These are phyloP conservation scores for Endomychus coccineus DNA, from an alignment of 2,888 invertebrate species.

Conservation along the genomic window DNA sequence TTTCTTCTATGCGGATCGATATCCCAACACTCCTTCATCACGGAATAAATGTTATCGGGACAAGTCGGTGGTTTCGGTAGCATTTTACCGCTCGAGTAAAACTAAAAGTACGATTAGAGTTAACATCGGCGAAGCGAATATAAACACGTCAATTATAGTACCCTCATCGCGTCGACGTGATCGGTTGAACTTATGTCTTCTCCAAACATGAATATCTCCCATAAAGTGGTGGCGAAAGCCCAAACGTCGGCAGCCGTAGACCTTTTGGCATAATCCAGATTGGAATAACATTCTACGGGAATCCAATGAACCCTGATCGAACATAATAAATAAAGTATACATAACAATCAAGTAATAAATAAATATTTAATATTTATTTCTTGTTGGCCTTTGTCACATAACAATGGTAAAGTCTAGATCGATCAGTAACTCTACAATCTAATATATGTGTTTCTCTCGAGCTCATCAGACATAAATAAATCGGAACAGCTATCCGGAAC, in stretches of 20 bases:
- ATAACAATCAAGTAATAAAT: no score
- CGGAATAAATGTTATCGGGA: constrained; percentile 64
- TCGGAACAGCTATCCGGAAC: no score
- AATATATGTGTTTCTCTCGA: no score
- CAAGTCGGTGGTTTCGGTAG: constrained; percentile 62
- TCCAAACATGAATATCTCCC: constrained; percentile 86
- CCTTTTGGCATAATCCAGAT: constrained; percentile 58
- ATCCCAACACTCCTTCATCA: constrained; percentile 79
- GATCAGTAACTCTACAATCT: no score
- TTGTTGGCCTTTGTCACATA: no score
- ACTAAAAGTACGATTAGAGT: constrained; percentile 41
- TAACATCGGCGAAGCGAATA: constrained; percentile 2
- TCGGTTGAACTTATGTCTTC: constrained; percentile 34
- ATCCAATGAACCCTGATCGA: constrained; percentile 78
- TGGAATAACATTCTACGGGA: constrained; percentile 72
- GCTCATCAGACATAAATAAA: no score
- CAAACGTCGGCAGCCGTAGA: constrained; percentile 76
- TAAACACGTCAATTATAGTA: constrained; percentile 18
- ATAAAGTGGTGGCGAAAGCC: constrained; percentile 86
- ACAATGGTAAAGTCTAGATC: no score
- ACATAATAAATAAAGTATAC: background rate
- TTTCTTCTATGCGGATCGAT: constrained; percentile 61
- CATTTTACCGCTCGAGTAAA: constrained; percentile 61
- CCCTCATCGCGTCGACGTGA: constrained; percentile 35
- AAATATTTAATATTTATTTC: no score